Conservation (phyloP, 2,797 vertebrate species). For the Phoxinus dragarum region DNA sequence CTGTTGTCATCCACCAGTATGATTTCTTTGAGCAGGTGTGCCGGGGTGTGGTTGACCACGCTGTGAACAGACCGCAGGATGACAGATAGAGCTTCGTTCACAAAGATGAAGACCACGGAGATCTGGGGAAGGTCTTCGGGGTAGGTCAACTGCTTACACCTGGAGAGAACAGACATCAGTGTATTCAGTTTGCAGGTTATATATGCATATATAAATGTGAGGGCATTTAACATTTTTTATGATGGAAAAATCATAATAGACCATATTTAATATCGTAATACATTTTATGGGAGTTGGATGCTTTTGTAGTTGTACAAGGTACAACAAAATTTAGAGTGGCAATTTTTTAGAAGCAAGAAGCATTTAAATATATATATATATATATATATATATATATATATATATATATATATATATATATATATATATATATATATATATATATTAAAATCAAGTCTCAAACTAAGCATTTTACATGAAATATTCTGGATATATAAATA, state of each 20-base stretch:
- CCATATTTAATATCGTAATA: background rate
- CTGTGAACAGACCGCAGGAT: conserved; percentile 97
- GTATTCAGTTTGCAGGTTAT: conserved; percentile 1
- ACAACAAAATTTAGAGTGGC: too few relatives aligned
- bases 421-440: too few relatives aligned
- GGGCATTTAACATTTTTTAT: background rate
- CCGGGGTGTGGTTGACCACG: conserved; percentile 95
- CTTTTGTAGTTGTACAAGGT: too few relatives aligned
- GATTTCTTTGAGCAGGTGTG: conserved; percentile 94
- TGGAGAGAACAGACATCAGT: conserved; percentile 65
- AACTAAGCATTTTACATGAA: too few relatives aligned
- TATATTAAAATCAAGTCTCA: too few relatives aligned
- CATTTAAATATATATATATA: too few relatives aligned
- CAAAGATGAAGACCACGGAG: conserved; percentile 97
- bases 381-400: too few relatives aligned
- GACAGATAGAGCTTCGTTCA: conserved; percentile 94
- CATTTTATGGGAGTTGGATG: background rate
- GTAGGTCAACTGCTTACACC: conserved; percentile 90
- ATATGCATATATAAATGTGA: background rate
- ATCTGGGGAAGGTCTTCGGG: conserved; percentile 90
- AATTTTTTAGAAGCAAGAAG: too few relatives aligned
- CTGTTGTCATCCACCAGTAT: conserved; percentile 98
- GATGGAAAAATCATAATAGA: background rate
- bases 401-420: too few relatives aligned
- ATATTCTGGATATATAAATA: too few relatives aligned